These are phyloP conservation scores for Drosophila parthenogenetica DNA, from an alignment of 2,888 invertebrate genomes.

Conservation along the genomic window DNA sequence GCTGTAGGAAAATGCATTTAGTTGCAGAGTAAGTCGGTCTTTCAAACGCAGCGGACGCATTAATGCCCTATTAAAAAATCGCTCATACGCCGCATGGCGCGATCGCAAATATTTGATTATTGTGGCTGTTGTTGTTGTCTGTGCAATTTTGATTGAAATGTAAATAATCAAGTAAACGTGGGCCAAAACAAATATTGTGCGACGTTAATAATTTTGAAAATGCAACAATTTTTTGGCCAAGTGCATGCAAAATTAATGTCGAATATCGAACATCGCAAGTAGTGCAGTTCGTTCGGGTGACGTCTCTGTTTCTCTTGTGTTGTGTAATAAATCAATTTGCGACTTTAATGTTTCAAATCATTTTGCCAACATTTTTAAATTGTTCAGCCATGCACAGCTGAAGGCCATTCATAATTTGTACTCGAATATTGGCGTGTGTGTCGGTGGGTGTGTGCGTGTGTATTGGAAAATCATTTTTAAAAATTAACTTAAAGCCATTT, in stretches of 20 bases:
- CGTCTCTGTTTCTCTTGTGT: conserved; percentile 47
- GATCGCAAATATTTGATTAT: conserved; percentile 43
- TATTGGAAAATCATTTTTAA: conserved; percentile 15
- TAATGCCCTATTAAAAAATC: conserved; percentile 36
- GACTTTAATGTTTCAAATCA: conserved; percentile 48
- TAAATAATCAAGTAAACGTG: conserved; percentile 59
- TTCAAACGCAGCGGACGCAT: conserved; percentile 68
- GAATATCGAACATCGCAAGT: conserved; percentile 22
- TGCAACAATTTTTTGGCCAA: conserved; percentile 32
- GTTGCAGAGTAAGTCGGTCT: conserved; percentile 77
- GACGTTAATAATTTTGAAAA: conserved; percentile 56
- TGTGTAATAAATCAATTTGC: conserved; percentile 64
- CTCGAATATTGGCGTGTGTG: background rate
- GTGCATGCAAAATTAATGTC: conserved; percentile 57
- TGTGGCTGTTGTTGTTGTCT: conserved; percentile 11
- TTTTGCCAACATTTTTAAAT: conserved; percentile 32
- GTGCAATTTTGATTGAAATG: conserved; percentile 67
- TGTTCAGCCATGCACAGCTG: conserved; percentile 24
- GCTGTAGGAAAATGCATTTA: conserved; percentile 56
- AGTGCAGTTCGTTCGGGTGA: conserved; percentile 37
- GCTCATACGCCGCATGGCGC: conserved; percentile 71
- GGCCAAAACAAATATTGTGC: conserved; percentile 65
- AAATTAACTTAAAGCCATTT: conserved; percentile 30
- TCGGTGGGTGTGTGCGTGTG: background rate
- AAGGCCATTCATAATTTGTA: conserved; percentile 37